Percentiles rank a stretch among this genome's conserved stretches.
These are phyloP conservation scores for Tetrapedia diversipes DNA, from an alignment of 2,888 invertebrate species.

Conservation along the genomic window DNA sequence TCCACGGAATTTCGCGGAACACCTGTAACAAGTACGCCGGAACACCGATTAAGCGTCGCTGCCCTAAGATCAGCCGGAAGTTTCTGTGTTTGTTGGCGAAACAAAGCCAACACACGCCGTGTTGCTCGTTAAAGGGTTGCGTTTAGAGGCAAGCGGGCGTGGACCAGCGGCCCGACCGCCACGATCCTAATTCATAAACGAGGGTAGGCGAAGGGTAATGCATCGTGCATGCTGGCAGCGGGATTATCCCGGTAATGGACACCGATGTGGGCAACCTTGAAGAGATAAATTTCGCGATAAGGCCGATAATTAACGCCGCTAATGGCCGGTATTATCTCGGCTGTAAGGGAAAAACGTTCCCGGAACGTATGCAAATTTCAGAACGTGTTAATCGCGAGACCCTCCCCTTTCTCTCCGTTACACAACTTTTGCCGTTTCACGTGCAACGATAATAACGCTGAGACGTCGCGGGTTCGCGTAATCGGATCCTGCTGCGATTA, in stretches of 20 bases:
- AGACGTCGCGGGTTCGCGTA: slow-evolving; percentile 5
- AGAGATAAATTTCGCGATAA: slow-evolving; percentile 57
- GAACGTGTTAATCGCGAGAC: slow-evolving; percentile 25
- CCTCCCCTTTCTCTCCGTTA: too few relatives aligned
- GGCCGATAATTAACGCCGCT: slow-evolving; percentile 46
- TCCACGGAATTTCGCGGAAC: too few relatives aligned
- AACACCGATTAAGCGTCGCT: too few relatives aligned
- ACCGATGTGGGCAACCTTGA: slow-evolving; percentile 44
- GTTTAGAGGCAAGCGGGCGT: too few relatives aligned
- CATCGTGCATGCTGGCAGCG: slow-evolving; percentile 4
- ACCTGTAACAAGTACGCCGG: too few relatives aligned
- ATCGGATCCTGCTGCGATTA: slow-evolving; percentile 1
- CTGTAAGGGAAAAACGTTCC: slow-evolving; percentile 42
- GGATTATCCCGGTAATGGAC: slow-evolving; percentile 44
- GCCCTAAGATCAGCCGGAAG: too few relatives aligned
- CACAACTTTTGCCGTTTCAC: slow-evolving; percentile 1
- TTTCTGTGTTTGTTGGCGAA: too few relatives aligned
- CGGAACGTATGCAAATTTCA: slow-evolving; percentile 37
- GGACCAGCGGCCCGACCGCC: not conserved
- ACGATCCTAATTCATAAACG: slow-evolving; percentile 25
- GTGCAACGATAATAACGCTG: not conserved
- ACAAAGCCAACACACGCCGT: too few relatives aligned
- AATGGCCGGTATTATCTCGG: slow-evolving; percentile 41
- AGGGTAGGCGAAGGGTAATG: slow-evolving; percentile 12
- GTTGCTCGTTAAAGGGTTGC: not conserved